Evolutionary conservation across 1,140 invertebrate species (phyloP).

Genomic region (Nasonia longicornis): DNA sequence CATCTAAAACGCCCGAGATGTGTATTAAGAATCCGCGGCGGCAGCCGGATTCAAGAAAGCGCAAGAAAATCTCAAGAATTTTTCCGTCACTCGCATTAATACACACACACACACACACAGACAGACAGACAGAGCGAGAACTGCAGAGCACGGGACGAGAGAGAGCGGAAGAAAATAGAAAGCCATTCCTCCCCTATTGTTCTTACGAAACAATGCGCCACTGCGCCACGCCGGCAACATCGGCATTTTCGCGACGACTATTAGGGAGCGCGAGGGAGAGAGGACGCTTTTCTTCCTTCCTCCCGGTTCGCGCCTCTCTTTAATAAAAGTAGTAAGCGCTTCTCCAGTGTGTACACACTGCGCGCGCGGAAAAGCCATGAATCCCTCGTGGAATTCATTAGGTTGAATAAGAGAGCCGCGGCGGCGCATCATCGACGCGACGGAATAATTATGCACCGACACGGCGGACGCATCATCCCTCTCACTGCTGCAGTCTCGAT

Average conservation of each 20-base stretch:
- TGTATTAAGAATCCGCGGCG: neutral
- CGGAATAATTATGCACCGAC: constrained; percentile 43
- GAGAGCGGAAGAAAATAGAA: constrained; percentile 30
- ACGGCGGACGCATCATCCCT: constrained; percentile 31
- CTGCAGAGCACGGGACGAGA: neutral
- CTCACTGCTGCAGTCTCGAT: constrained; percentile 10
- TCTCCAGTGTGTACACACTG: neutral
- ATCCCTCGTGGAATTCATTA: constrained; percentile 40
- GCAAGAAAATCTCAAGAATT: constrained; percentile 18
- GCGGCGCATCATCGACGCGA: neutral
- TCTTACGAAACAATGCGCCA: constrained; percentile 29
- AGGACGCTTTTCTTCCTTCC: neutral
- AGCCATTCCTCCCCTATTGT: constrained; percentile 31
- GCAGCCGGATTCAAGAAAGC: neutral
- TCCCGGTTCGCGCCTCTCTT: constrained; percentile 11
- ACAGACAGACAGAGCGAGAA: neutral
- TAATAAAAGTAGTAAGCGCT: constrained; percentile 37
- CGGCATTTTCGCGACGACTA: constrained; percentile 22
- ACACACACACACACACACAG: neutral
- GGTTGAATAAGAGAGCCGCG: neutral
- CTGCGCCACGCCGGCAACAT: neutral
- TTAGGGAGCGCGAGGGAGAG: too few relatives aligned
- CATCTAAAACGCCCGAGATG: constrained; percentile 26
- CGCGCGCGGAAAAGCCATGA: constrained; percentile 21
- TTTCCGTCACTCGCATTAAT: constrained; percentile 42